These are phyloP conservation scores for Digitonthophagus gazella DNA, from an alignment of 2,888 invertebrate genomes.

Conservation along the genomic window DNA sequence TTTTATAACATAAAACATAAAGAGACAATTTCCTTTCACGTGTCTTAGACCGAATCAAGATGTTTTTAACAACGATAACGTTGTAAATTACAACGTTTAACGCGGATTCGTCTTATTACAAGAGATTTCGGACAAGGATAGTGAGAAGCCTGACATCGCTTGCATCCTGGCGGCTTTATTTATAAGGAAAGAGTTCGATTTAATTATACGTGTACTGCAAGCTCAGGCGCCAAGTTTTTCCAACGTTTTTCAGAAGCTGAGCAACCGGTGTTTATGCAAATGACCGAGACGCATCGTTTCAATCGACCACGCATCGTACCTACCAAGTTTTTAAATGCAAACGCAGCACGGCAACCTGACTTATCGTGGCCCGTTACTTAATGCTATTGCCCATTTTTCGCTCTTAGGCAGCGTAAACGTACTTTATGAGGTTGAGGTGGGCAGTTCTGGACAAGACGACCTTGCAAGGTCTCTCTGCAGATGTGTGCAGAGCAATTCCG, in stretches of 20 bases:
- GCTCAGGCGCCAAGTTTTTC: not conserved
- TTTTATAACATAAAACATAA: not conserved
- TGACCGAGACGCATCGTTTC: not conserved
- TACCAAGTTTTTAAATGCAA: not conserved
- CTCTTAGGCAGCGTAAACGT: not conserved
- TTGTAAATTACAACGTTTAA: not conserved
- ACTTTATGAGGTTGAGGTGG: not conserved
- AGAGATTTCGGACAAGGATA: not conserved
- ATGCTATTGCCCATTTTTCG: not conserved
- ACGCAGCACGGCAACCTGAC: no score
- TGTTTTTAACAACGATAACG: not conserved
- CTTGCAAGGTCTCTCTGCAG: not conserved
- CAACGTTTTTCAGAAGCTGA: not conserved
- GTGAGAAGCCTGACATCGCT: not conserved
- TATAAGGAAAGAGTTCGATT: not conserved
- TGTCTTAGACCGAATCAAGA: not conserved
- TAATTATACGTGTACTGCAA: not conserved
- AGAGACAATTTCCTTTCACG: not conserved
- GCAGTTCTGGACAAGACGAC: not conserved
- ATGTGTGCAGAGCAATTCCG: not conserved
- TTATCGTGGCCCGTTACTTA: not conserved
- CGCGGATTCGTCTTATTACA: not conserved
- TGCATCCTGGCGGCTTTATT: not conserved
- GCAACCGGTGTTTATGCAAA: not conserved
- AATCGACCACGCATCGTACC: not conserved